Evolutionary conservation across 2,113 vertebrate genomes (phyloP).

Genomic region (Orientallactaga bullata): DNA sequence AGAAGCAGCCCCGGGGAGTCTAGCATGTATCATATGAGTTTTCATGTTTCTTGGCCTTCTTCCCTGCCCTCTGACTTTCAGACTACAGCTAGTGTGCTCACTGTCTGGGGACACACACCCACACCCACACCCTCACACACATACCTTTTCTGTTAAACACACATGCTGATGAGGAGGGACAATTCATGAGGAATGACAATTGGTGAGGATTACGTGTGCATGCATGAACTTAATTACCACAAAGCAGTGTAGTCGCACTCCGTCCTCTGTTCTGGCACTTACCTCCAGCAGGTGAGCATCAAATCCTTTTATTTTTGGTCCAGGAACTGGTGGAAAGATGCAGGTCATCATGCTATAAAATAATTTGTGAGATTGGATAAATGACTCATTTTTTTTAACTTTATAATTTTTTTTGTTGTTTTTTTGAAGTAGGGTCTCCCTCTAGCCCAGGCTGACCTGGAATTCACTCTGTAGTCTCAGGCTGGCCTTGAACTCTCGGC

Average conservation of each 20-base stretch:
- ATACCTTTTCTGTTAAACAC: neutral
- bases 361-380: constrained; percentile 55
- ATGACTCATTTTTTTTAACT: constrained; percentile 5
- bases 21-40: neutral
- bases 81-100: neutral
- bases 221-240: neutral
- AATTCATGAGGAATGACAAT: neutral
- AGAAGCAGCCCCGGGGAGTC: neutral
- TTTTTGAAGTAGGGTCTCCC: no score
- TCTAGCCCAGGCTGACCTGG: no score
- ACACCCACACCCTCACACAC: neutral
- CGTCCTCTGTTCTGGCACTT: constrained; percentile 64
- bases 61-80: neutral
- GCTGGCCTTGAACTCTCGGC: no score
- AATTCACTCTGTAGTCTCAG: no score
- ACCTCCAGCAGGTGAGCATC: constrained; percentile 95
- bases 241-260: neutral
- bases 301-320: constrained; percentile 98
- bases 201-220: neutral
- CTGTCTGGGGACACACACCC: no score
- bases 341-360: constrained; percentile 91
- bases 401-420: constrained; percentile 39
- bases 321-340: constrained; percentile 95
- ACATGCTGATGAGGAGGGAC: neutral
- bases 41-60: neutral